phyloP scores from a whole-genome alignment of 2,888 invertebrate genomes.

The Mellilla xanthometata region DNA sequence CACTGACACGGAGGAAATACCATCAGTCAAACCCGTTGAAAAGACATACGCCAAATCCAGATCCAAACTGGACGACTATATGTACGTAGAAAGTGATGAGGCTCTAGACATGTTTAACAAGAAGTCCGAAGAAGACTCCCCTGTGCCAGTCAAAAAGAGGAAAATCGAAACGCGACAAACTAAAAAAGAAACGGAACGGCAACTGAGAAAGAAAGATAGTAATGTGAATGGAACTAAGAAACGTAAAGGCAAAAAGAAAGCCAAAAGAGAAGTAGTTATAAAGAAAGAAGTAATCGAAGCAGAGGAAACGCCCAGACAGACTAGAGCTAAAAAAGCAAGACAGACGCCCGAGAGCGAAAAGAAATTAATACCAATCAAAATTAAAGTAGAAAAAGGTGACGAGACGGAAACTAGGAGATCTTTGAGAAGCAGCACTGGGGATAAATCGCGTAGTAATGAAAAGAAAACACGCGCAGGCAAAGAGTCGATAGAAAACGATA shows the following conservation, averaged over 20 bases:
- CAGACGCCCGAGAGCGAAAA: background rate
- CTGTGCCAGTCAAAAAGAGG: constrained; percentile 65
- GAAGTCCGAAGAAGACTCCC: constrained; percentile 50
- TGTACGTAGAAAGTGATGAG: constrained; percentile 69
- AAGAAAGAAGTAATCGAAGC: too few relatives aligned
- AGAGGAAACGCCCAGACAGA: constrained; percentile 1
- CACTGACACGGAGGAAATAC: constrained; percentile 56
- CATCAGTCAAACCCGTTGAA: constrained; percentile 60
- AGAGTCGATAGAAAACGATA: constrained; percentile 64
- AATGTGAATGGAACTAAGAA: constrained; percentile 29
- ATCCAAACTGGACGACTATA: constrained; percentile 69
- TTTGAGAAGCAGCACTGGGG: constrained; percentile 35
- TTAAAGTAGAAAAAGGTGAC: background rate
- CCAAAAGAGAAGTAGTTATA: background rate
- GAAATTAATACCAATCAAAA: constrained; percentile 1
- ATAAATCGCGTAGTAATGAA: constrained; percentile 24
- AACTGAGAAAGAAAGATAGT: constrained; percentile 45
- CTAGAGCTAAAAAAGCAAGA: background rate
- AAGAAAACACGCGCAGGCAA: constrained; percentile 51
- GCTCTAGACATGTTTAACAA: constrained; percentile 63
- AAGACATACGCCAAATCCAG: constrained; percentile 69
- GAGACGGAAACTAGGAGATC: constrained; percentile 13
- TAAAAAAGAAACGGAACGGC: constrained; percentile 42
- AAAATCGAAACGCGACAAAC: constrained; percentile 52
- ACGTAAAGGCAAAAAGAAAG: background rate